Evolutionary conservation across 2,888 invertebrate species (phyloP).

Genomic region (Ellobium chinense): DNA sequence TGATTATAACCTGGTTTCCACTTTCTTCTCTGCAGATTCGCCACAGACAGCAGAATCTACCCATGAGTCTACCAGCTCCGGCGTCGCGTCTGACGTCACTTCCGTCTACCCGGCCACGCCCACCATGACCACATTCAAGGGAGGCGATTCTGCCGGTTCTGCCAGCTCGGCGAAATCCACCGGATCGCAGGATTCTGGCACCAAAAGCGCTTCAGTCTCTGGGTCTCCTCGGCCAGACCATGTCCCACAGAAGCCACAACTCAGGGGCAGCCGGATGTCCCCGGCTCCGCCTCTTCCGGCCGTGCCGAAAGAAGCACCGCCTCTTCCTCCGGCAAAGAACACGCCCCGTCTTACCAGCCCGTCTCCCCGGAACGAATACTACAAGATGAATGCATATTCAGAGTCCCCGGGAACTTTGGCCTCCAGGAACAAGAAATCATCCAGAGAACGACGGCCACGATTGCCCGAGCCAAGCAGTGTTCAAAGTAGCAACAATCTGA

Average conservation of each 20-base stretch:
- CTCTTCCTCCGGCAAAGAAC: constrained; percentile 1
- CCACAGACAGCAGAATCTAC: constrained; percentile 57
- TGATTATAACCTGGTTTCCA: too few relatives aligned
- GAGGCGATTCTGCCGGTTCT: constrained; percentile 56
- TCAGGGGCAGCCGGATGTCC: constrained; percentile 5
- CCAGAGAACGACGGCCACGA: not conserved
- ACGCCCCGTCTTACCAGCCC: not conserved
- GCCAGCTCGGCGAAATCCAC: constrained; percentile 48
- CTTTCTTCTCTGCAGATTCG: constrained; percentile 38
- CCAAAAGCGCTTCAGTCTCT: constrained; percentile 54
- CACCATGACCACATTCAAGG: constrained; percentile 65
- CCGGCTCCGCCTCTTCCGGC: constrained; percentile 16
- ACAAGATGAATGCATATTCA: not conserved
- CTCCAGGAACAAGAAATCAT: not conserved
- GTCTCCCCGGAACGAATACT: not conserved
- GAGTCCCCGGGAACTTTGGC: not conserved
- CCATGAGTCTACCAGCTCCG: constrained; percentile 78
- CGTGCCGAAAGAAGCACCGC: constrained; percentile 6
- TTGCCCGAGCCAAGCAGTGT: not conserved
- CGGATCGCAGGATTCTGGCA: constrained; percentile 56
- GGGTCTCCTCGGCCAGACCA: constrained; percentile 49
- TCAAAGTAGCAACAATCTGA: not conserved
- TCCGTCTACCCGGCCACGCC: constrained; percentile 56
- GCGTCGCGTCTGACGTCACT: constrained; percentile 74
- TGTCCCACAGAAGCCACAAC: constrained; percentile 54